phyloP scores from a whole-genome alignment of 2,113 vertebrate species.

The Aramus guarauna region DNA sequence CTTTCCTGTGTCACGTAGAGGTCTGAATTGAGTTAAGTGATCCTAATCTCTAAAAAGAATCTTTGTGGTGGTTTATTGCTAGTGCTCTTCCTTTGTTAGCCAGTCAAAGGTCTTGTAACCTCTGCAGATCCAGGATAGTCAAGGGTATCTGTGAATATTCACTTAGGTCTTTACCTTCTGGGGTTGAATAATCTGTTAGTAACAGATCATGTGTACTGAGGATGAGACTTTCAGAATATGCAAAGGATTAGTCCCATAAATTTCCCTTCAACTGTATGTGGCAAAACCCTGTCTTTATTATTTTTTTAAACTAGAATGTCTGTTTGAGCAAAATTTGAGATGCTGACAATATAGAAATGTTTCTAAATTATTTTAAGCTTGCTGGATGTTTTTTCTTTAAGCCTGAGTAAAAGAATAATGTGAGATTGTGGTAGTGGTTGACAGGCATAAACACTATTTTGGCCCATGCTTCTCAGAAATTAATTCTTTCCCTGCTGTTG shows the following conservation, averaged over 20 bases:
- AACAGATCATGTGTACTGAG: neutral
- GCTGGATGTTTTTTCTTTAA: neutral
- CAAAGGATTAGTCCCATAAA: neutral
- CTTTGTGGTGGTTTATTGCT: slow-evolving; percentile 19
- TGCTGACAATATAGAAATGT: neutral
- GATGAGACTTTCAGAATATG: neutral
- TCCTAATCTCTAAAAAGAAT: slow-evolving; percentile 48
- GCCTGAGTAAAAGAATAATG: neutral
- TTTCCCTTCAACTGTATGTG: neutral
- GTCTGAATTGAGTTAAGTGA: slow-evolving; percentile 33
- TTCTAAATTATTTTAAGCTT: neutral
- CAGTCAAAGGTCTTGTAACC: neutral
- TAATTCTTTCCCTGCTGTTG: neutral
- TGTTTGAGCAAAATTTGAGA: neutral
- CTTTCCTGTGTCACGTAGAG: slow-evolving; percentile 1
- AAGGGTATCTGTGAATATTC: neutral
- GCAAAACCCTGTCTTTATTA: neutral
- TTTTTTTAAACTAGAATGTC: neutral
- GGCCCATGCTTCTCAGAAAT: neutral
- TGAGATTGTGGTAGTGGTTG: neutral
- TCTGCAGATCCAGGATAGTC: neutral
- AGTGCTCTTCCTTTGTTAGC: neutral
- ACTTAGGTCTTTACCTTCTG: neutral
- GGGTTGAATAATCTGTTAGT: neutral
- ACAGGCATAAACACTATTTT: neutral